phyloP scores from a whole-genome alignment of 1,140 invertebrate species.

The Drosophila melanica region DNA sequence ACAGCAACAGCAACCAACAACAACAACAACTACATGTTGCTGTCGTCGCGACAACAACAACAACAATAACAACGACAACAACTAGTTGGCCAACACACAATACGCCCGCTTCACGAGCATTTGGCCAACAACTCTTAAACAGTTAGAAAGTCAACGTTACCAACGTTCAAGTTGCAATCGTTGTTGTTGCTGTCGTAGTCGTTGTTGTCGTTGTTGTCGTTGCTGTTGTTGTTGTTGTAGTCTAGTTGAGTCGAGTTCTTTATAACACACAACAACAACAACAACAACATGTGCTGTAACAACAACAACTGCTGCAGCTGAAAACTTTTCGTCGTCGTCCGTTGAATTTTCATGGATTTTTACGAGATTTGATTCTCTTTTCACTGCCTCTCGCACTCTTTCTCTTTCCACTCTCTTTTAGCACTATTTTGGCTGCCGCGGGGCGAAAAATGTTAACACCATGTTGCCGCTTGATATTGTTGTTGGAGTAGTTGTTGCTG shows the following conservation, averaged over 20 bases:
- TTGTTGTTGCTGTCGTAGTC: slow-evolving; percentile 5
- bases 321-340: slow-evolving; percentile 68
- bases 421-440: slow-evolving; percentile 44
- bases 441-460: slow-evolving; percentile 78
- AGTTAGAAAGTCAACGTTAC: slow-evolving; percentile 76
- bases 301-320: slow-evolving; percentile 22
- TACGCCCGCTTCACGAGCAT: slow-evolving; percentile 72
- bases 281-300: slow-evolving; percentile 9
- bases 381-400: slow-evolving; percentile 3
- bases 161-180: slow-evolving; percentile 45
- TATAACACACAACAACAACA: slow-evolving; percentile 53
- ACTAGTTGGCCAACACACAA: slow-evolving; percentile 43
- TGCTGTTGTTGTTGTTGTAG: slow-evolving; percentile 25
- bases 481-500: slow-evolving; percentile 44
- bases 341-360: slow-evolving; percentile 81
- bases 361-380: slow-evolving; percentile 59
- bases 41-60: slow-evolving; percentile 44
- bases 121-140: slow-evolving; percentile 68
- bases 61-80: slow-evolving; percentile 52
- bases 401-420: slow-evolving; percentile 24
- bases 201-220: slow-evolving; percentile 14
- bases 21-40: slow-evolving; percentile 40
- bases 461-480: slow-evolving; percentile 58
- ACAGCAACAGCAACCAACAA: slow-evolving; percentile 42
- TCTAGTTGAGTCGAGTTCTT: slow-evolving; percentile 54